Base-by-base conservation (phyloP, 2,797 vertebrate species). In the Esox lucius region DNA sequence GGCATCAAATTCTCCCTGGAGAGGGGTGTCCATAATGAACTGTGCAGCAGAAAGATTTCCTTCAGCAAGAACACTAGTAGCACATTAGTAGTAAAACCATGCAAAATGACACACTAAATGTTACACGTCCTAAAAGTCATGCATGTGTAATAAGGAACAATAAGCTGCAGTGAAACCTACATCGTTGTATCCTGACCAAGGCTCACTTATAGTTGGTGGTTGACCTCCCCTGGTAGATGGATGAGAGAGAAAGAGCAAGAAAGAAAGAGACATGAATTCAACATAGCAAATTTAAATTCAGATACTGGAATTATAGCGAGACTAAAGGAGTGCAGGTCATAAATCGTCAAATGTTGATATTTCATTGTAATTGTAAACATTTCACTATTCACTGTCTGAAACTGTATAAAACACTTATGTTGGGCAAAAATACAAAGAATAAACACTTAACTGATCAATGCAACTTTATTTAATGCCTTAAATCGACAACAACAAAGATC, bases 1-100 rank as follows among this genome's bases (percentile, higher is more conserved):
- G 11, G 73, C 48, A 24, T 75, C 79, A 15, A 83, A 74, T 24
- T 70, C 16, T 1, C 6, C 22, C 65, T 73, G 65, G 8, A 85
- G n/a, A 1, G 59, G 75, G 3, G 46, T 28, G 2, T 67, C 73
- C 2, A 67, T 6, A 6, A 80, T 72, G 7, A 39, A 68, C 82
- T 85, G 72, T 66, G 31, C 9, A 31, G 81, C 62, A 79, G 1
- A 76, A 33, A 49, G 8, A 79, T 11, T 11, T 24, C 65, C 16
- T 70, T 53, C 16, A n/a, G 26, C 31, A 68, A 19, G 3, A 42
- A 42, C 9, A 8, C 19, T 68, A 39, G 22, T 24, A 61, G 56
- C 22, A 24, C 22, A 61, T 24, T 8, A 12, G 2, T 56, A 4
- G 12, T 46, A 46, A 46, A 46, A 46, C 42, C 42, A 46, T 46